Base-by-base conservation (phyloP, 2,888 invertebrate species). In the Xestia ashworthii region DNA sequence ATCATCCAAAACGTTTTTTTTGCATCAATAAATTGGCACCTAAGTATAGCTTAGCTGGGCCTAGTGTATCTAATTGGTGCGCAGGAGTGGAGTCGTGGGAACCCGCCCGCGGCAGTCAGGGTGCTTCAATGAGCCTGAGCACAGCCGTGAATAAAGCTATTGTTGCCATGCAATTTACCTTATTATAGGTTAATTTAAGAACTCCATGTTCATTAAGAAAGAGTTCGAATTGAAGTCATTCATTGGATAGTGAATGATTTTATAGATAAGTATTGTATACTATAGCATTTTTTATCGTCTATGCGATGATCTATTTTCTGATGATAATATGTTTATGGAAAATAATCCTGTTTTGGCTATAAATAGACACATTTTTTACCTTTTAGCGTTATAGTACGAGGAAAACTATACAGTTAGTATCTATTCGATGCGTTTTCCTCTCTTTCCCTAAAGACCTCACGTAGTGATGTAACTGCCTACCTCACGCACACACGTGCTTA, bases 21-120 rank as follows among this genome's bases (percentile, higher is more conserved):
- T 82, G 71, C 60, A 32, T 66, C 71, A 81, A 88, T 88, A 89
- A 89, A 88, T 89, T 82, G 85, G 87, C 83, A 80, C 74, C 82
- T 88, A 89, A 89, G 86, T 88, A 88, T 89, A 89, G 88, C 80
- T 84, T 86, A 78, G 82, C 53, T 69, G 76, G 86, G 84, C 72
- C 66, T 83, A 84, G 89, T 91, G 90, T 91, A 89, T 90, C 89
- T 93, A 93, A 94, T 94, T 94, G 91, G 89, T 79, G 72, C 79
- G 84, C 80, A 80, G 84, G 88, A 88, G 87, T 85, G 80, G 86
- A 88, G 64, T 65, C 93, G 93, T 94, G 94, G 91, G 94, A 93
- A 92, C 77, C 65, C 73, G 89, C 92, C 88, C 66, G 85, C 82
- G 91, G 91, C 90, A 55, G 22, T 71, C 87, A 72, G 84, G 85